Evolutionary conservation across 2,888 invertebrate species (phyloP).

Genomic region (Dermolepida albohirtum): DNA sequence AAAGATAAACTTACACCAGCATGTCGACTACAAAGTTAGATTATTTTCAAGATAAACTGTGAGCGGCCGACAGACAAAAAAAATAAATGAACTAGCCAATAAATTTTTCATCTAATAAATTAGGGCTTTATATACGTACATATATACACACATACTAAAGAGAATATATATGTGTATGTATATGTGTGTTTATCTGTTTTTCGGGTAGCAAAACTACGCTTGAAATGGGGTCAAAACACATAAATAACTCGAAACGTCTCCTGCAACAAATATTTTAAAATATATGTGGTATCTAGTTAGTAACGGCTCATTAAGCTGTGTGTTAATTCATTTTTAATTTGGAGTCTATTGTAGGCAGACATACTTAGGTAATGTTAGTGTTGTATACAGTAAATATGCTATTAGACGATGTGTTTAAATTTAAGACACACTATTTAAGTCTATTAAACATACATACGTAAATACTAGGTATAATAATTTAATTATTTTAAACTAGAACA

Average conservation of each 20-base stretch:
- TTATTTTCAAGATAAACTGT: conserved; percentile 23
- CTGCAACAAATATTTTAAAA: conserved; percentile 27
- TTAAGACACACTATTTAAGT: too few relatives aligned
- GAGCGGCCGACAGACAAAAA: background rate
- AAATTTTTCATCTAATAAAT: conserved; percentile 24
- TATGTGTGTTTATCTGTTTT: conserved; percentile 10
- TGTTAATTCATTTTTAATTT: background rate
- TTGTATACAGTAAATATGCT: too few relatives aligned
- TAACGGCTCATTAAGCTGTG: conserved; percentile 17
- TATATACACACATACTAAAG: background rate
- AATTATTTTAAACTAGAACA: too few relatives aligned
- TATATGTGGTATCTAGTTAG: conserved; percentile 27
- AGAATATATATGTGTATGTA: background rate
- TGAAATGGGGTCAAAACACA: conserved; percentile 24
- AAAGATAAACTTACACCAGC: conserved; percentile 13
- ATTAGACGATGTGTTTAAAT: too few relatives aligned
- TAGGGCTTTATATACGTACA: conserved; percentile 10
- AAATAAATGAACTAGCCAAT: conserved; percentile 25
- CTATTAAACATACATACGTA: too few relatives aligned
- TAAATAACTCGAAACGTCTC: conserved; percentile 26
- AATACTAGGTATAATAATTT: too few relatives aligned
- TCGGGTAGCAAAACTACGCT: conserved; percentile 12
- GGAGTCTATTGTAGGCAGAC: too few relatives aligned
- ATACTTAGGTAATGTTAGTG: too few relatives aligned
- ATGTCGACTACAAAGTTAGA: conserved; percentile 19